Evolutionary conservation across 2,113 vertebrate genomes (phyloP), one percentile per base, ranked within the genome.

Genomic region (Empidonax traillii): DNA sequence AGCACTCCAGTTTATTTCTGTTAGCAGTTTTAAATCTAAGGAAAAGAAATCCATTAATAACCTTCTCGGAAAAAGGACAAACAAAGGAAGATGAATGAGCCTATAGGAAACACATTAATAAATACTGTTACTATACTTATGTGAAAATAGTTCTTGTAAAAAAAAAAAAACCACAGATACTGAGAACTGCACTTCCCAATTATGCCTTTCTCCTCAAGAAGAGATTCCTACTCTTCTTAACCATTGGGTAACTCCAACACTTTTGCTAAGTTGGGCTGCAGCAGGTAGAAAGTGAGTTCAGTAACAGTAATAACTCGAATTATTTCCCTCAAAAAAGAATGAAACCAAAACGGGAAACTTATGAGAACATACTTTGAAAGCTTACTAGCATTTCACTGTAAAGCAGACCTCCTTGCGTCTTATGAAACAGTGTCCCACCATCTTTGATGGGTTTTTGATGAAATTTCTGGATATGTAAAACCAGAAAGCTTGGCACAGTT

Each of bases 211-310:
- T 47, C 7, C 8, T 15, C 16, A 35, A 15, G 14, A 19, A 23
- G 4, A 58, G 24, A 67, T 31, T 71, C 27, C 27, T 46, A 46
- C 10, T 78, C 43, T 47, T 72, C 24, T 46, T 27, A 52, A 10
- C 16, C 33, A 61, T 0, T 47, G 31, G 1, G 6, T 2, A 80
- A 5, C 10, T 88, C 27, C 59, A 67, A 77, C 20, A 27, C 33
- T 63, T 76, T 12, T 20, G 3, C 0, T 10, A 65, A 61, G 4
- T 18, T 43, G 2, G 1, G 19, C 8, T 8, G 0, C 14, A 87
- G 67, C 10, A 63, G 10, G 14, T 1, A 65, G 4, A 56, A 31
- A 17, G 5, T 0, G 1, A 52, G 14, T 72, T 43, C 22, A n/a
- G 37, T 11, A 21, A 67, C 35, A 37, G 0, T 5, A n/a, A 31